phyloP scores from a whole-genome alignment of 2,113 vertebrate species.

The Anguilla rostrata region DNA sequence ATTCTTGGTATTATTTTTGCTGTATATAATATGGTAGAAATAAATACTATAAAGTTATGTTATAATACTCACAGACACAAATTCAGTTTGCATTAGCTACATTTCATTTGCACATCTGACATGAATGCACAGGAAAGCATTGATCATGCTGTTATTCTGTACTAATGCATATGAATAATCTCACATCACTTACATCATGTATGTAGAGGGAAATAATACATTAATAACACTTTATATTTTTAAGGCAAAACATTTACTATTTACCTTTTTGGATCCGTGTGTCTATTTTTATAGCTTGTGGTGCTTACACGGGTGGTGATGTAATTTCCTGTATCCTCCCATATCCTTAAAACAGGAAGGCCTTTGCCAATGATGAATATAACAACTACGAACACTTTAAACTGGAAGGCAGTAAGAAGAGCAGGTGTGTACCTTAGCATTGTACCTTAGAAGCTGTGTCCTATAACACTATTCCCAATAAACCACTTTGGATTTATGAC shows the following conservation, averaged over 20 bases:
- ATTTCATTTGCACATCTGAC: background rate
- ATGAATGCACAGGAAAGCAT: background rate
- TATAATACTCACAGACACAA: background rate
- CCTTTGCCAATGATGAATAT: background rate
- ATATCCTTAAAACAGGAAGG: background rate
- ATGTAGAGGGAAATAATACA: background rate
- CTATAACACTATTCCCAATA: background rate
- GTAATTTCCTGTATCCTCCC: background rate
- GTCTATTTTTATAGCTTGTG: background rate
- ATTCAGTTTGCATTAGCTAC: background rate
- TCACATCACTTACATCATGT: background rate
- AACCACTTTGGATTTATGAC: no score
- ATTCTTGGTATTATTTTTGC: background rate
- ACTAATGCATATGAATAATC: background rate
- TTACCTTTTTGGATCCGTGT: background rate
- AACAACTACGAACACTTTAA: background rate
- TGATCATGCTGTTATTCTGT: background rate
- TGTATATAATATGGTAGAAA: background rate
- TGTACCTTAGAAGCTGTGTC: background rate
- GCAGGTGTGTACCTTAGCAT: background rate
- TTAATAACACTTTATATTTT: background rate
- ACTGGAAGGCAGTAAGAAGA: background rate
- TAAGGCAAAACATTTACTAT: background rate
- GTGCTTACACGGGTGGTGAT: background rate
- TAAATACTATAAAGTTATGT: background rate